phyloP scores from a whole-genome alignment of 2,888 invertebrate genomes.

The Ectropis crepuscularia region DNA sequence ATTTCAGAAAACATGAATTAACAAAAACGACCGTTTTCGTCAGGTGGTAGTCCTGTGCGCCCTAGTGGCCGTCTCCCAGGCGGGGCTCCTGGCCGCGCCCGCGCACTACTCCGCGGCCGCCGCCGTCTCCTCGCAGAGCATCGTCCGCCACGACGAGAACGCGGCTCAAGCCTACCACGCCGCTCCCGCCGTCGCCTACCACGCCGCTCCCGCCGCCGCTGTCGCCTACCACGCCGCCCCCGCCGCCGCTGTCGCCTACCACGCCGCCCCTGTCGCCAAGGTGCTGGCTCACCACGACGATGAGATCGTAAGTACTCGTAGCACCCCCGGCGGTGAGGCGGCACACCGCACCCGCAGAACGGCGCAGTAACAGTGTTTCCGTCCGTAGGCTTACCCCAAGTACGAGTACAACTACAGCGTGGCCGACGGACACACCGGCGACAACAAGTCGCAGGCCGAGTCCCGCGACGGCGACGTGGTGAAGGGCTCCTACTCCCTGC shows the following conservation, averaged over 20 bases:
- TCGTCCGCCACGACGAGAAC: slow-evolving; percentile 65
- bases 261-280: slow-evolving; percentile 46
- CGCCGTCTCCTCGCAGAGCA: slow-evolving; percentile 70
- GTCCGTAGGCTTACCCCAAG: slow-evolving; percentile 68
- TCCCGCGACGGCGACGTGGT: slow-evolving; percentile 81
- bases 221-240: slow-evolving; percentile 47
- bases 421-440: slow-evolving; percentile 83
- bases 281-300: slow-evolving; percentile 51
- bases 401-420: slow-evolving; percentile 84
- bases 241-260: slow-evolving; percentile 50
- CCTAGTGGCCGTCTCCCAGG: slow-evolving; percentile 63
- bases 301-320: slow-evolving; percentile 49
- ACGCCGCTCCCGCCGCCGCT: slow-evolving; percentile 49
- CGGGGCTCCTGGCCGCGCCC: slow-evolving; percentile 64
- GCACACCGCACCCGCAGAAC: not conserved
- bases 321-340: not conserved
- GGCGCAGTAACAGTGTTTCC: slow-evolving; percentile 16
- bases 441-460: slow-evolving; percentile 84
- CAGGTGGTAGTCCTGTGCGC: slow-evolving; percentile 58
- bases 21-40: no score
- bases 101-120: slow-evolving; percentile 63
- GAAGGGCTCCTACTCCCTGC: slow-evolving; percentile 82
- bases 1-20: no score
- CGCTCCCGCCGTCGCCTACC: slow-evolving; percentile 57
- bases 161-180: slow-evolving; percentile 50